Percentiles rank a stretch among this genome's conserved stretches.
Evolutionary conservation across 2,797 vertebrate genomes (phyloP).

Genomic region (Huso huso): DNA sequence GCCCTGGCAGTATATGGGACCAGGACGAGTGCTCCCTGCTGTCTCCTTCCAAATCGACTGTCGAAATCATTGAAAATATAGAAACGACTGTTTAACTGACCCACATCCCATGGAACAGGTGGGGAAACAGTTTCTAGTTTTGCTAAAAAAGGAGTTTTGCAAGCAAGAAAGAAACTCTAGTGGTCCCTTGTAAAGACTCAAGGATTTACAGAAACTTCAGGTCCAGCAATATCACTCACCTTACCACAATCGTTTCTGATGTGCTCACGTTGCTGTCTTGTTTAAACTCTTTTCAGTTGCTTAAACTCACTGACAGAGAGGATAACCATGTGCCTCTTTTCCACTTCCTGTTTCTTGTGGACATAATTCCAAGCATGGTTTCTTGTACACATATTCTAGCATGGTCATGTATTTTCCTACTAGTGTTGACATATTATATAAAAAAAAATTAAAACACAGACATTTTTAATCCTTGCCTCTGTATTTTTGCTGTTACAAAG

Average conservation of each 20-base stretch:
- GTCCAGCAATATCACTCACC: not conserved
- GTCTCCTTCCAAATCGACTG: slow-evolving; percentile 84
- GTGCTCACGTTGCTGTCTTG: slow-evolving; percentile 20
- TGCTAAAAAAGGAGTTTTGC: slow-evolving; percentile 1
- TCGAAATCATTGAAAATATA: slow-evolving; percentile 97
- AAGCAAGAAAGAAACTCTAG: not conserved
- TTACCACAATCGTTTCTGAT: not conserved
- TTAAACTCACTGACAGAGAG: not conserved
- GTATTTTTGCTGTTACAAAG: too few species aligned
- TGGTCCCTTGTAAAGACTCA: not conserved
- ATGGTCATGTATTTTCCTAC: slow-evolving; percentile 9
- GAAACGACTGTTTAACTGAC: slow-evolving; percentile 86
- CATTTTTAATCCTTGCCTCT: too few species aligned
- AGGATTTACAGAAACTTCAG: not conserved
- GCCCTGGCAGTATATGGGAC: slow-evolving; percentile 85
- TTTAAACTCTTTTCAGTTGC: slow-evolving; percentile 26
- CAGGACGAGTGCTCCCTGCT: slow-evolving; percentile 82
- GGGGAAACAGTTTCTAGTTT: not conserved
- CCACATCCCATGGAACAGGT: not conserved
- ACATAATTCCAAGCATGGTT: slow-evolving; percentile 14
- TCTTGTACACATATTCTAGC: slow-evolving; percentile 1
- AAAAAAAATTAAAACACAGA: not conserved
- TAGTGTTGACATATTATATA: slow-evolving; percentile 1
- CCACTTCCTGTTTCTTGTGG: not conserved
- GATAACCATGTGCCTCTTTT: not conserved